phyloP scores from a whole-genome alignment of 2,888 invertebrate species.

The Dasypolia templi region DNA sequence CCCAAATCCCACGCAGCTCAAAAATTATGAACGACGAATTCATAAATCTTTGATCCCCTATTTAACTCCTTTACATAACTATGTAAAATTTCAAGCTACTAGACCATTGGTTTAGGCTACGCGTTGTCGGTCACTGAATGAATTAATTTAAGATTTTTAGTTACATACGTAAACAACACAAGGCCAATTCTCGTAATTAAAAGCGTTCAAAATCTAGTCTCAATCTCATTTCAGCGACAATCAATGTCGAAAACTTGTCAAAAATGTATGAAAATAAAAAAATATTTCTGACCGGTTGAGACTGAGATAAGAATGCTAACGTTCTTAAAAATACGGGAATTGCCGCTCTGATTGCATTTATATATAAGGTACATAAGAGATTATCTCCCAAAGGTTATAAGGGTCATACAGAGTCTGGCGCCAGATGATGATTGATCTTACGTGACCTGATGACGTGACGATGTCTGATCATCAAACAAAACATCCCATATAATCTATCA shows the following conservation, averaged over 20 bases:
- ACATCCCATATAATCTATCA: not conserved
- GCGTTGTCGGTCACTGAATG: not conserved
- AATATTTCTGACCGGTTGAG: too few species aligned
- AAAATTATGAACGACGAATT: not conserved
- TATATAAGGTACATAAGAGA: not conserved
- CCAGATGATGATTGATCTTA: constrained; percentile 25
- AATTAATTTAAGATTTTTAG: not conserved
- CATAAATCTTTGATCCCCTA: not conserved
- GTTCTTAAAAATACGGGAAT: too few species aligned
- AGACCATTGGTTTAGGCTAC: not conserved
- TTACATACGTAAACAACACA: too few species aligned
- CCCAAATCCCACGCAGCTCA: too few species aligned
- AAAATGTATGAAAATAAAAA: too few species aligned
- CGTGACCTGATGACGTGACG: constrained; percentile 20
- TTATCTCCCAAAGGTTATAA: constrained; percentile 30
- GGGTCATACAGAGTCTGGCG: constrained; percentile 44
- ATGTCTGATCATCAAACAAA: constrained; percentile 10
- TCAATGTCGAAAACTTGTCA: too few species aligned
- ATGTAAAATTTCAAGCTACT: not conserved
- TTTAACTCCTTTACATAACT: not conserved
- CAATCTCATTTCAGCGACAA: too few species aligned
- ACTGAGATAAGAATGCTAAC: too few species aligned
- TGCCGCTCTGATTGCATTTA: not conserved
- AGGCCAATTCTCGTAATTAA: too few species aligned
- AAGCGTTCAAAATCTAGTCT: too few species aligned